Percentiles rank a stretch among this genome's conserved stretches.
These are phyloP conservation scores for Pogonophryne albipinna DNA, from an alignment of 2,797 vertebrate species.

Conservation along the genomic window DNA sequence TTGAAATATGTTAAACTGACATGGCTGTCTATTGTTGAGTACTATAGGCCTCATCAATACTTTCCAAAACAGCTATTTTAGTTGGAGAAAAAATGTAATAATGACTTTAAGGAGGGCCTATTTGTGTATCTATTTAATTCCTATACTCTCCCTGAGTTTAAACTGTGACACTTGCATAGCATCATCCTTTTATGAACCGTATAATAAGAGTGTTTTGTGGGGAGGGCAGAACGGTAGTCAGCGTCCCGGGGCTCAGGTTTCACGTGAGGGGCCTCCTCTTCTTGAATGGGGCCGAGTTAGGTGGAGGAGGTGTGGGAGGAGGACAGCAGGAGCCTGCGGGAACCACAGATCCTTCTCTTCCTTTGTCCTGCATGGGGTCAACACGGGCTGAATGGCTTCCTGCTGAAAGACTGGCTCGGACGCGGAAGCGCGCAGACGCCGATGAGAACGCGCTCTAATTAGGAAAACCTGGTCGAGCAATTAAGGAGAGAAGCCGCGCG, in stretches of 20 bases:
- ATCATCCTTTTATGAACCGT: conserved; percentile 27
- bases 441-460: conserved; percentile 73
- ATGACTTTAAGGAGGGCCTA: not conserved
- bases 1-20: not conserved
- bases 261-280: conserved; percentile 73
- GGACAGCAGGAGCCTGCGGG: conserved; percentile 49
- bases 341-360: conserved; percentile 27
- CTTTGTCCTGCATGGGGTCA: conserved; percentile 76
- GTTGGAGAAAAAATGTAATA: too few species aligned
- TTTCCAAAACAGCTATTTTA: not conserved
- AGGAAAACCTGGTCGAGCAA: conserved; percentile 80
- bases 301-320: conserved; percentile 66
- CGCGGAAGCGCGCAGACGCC: conserved; percentile 51
- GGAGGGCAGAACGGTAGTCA: conserved; percentile 65
- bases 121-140: not conserved
- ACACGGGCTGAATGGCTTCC: conserved; percentile 62
- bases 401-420: conserved; percentile 35
- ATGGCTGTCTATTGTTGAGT: not conserved
- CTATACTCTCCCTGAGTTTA: not conserved
- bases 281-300: conserved; percentile 67
- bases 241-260: conserved; percentile 72
- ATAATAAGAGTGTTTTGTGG: conserved; percentile 29
- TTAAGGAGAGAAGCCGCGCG: conserved; percentile 66
- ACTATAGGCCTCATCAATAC: not conserved
- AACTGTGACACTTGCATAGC: conserved; percentile 16